A percentile compares a stretch with the other conserved stretches of the same genome.
phyloP scores from a whole-genome alignment of 2,113 vertebrate species.

The Prietella phreatophila region DNA sequence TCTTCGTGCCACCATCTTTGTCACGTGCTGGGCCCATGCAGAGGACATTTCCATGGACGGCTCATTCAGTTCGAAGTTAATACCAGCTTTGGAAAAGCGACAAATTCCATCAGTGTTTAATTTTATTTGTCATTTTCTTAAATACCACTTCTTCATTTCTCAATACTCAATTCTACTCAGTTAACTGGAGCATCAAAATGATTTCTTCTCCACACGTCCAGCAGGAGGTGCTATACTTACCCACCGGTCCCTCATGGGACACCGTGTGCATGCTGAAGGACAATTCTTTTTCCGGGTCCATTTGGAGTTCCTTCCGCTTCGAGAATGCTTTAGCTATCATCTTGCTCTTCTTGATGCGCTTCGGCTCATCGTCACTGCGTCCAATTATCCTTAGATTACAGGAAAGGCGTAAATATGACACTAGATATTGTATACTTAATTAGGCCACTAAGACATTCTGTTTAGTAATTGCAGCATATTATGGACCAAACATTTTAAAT shows the following conservation, averaged over 20 bases:
- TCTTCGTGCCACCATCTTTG: conserved; percentile 96
- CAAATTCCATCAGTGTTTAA: not conserved
- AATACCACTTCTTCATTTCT: not conserved
- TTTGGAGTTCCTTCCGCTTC: conserved; percentile 89
- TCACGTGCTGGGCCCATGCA: conserved; percentile 95
- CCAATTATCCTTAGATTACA: conserved; percentile 80
- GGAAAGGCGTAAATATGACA: not conserved
- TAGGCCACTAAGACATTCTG: not conserved
- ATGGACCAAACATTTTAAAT: not conserved
- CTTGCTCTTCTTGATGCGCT: conserved; percentile 97
- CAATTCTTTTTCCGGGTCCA: conserved; percentile 87
- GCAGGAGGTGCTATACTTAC: conserved; percentile 65
- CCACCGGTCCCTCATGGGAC: conserved; percentile 92
- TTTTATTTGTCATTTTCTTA: not conserved
- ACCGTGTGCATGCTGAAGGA: conserved; percentile 97
- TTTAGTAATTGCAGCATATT: not conserved
- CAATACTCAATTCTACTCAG: not conserved
- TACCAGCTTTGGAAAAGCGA: conserved; percentile 75
- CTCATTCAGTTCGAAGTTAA: conserved; percentile 92
- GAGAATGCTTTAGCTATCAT: conserved; percentile 99
- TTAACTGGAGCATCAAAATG: not conserved
- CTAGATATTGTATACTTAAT: not conserved
- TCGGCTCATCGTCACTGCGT: conserved; percentile 91
- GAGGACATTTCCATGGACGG: conserved; percentile 91
- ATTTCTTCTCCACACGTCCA: conserved; percentile 4